phyloP scores from a whole-genome alignment of 2,888 invertebrate species.

The Microplitis manilae region DNA sequence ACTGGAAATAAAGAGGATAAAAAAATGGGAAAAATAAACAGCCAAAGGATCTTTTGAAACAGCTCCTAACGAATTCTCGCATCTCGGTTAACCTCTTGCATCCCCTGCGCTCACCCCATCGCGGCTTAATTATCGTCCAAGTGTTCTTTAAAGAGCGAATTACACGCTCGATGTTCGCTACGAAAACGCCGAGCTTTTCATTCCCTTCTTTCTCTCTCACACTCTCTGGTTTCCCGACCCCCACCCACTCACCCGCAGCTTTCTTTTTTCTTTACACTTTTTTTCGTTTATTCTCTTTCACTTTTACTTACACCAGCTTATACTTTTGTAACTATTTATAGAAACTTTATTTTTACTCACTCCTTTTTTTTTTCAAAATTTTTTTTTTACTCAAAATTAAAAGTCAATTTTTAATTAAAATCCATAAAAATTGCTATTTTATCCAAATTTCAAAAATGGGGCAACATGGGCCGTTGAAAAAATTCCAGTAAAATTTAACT shows the following conservation, averaged over 20 bases:
- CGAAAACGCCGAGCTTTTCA: conserved; percentile 65
- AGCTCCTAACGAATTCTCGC: conserved; percentile 39
- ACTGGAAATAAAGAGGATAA: not conserved
- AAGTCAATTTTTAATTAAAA: not conserved
- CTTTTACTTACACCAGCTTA: conserved; percentile 29
- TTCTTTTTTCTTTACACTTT: conserved; percentile 56
- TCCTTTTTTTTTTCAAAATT: not conserved
- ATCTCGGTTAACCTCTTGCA: conserved; percentile 40
- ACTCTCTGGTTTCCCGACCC: conserved; percentile 34
- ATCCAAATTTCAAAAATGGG: too few relatives aligned
- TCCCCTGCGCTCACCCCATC: conserved; percentile 48
- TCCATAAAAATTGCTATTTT: too few relatives aligned
- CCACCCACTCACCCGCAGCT: conserved; percentile 32
- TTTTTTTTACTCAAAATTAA: not conserved
- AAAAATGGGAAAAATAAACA: conserved; percentile 60
- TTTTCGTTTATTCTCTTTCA: conserved; percentile 30
- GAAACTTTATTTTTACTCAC: conserved; percentile 13
- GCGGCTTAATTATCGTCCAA: conserved; percentile 67
- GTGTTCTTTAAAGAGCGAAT: conserved; percentile 72
- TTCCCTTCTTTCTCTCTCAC: conserved; percentile 53
- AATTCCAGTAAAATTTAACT: too few relatives aligned
- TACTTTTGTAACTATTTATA: conserved; percentile 27
- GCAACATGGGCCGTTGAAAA: too few relatives aligned
- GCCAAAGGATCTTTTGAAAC: conserved; percentile 66
- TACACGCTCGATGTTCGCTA: conserved; percentile 70